These are phyloP conservation scores for Pangasius djambal DNA, from an alignment of 2,797 vertebrate genomes.

Conservation along the genomic window DNA sequence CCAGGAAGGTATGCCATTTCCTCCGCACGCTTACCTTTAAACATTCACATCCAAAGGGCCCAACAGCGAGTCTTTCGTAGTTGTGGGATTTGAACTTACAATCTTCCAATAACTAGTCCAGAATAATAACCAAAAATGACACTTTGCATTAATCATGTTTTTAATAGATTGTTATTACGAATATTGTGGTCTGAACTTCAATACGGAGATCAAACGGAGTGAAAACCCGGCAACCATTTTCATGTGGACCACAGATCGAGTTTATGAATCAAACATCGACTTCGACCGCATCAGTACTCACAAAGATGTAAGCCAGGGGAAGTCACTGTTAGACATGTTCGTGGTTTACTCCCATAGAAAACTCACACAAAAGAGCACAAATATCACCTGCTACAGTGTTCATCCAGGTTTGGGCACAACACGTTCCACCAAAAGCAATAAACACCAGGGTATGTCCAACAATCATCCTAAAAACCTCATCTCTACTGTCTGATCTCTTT, in stretches of 20 bases:
- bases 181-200: neutral
- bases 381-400: constrained; percentile 58
- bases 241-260: too few species aligned
- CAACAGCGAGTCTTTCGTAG: neutral
- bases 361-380: constrained; percentile 44
- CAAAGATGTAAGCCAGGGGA: constrained; percentile 36
- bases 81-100: neutral
- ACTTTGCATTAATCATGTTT: too few species aligned
- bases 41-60: neutral
- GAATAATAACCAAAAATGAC: neutral
- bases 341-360: constrained; percentile 59
- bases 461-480: neutral
- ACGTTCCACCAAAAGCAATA: neutral
- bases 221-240: too few species aligned
- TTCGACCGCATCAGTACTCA: constrained; percentile 60
- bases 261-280: constrained; percentile 46
- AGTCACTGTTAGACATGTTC: constrained; percentile 21
- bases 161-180: too few species aligned
- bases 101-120: neutral
- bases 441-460: neutral
- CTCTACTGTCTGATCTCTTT: neutral
- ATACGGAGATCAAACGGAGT: neutral
- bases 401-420: constrained; percentile 56
- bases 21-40: neutral
- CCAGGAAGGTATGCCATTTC: neutral